Conservation (phyloP, 2,888 invertebrate species). For the Anaspis maculata region DNA sequence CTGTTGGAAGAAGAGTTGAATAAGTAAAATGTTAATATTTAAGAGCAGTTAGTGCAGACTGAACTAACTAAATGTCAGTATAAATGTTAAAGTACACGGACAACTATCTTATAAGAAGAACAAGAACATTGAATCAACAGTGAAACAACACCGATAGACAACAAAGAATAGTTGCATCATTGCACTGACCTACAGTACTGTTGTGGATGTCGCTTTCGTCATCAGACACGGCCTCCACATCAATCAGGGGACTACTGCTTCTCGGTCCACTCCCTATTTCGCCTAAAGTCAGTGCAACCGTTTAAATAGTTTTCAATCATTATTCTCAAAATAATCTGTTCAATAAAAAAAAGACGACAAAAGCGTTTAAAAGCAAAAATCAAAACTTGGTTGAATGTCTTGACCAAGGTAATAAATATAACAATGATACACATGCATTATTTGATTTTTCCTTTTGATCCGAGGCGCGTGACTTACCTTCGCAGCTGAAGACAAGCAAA, state of each 20-base stretch:
- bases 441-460: conserved; percentile 11
- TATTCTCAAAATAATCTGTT: conserved; percentile 3
- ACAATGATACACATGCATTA: neutral
- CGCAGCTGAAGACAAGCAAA: conserved; percentile 4
- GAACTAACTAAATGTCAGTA: too few species aligned
- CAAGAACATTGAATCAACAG: conserved; percentile 23
- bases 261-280: conserved; percentile 53
- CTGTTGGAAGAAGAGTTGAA: too few species aligned
- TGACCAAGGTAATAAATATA: conserved; percentile 3
- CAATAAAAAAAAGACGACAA: conserved; percentile 7
- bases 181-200: conserved; percentile 54
- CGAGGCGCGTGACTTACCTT: too few species aligned
- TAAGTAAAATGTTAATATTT: too few species aligned
- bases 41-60: too few species aligned
- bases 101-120: conserved; percentile 8
- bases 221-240: conserved; percentile 58
- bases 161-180: conserved; percentile 27
- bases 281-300: conserved; percentile 40
- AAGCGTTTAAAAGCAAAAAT: conserved; percentile 21
- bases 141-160: conserved; percentile 42
- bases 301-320: conserved; percentile 12
- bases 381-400: conserved; percentile 16
- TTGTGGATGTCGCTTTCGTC: conserved; percentile 45
- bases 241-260: conserved; percentile 56
- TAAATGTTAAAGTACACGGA: too few species aligned